Conservation (phyloP, 2,888 invertebrate species). For the Microplitis deprimator region DNA sequence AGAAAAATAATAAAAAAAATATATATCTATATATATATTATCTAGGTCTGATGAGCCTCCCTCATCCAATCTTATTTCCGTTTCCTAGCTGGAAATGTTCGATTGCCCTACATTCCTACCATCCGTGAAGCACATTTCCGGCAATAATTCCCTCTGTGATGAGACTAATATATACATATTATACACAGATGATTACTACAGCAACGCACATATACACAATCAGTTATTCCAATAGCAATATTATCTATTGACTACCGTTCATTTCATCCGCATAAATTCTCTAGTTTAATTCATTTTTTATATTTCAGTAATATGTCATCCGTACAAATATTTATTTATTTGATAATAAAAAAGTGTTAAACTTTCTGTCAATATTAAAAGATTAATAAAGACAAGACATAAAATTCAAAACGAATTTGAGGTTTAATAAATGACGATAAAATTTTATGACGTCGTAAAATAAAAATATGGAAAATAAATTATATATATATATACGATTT, state of each 20-base stretch:
- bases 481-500: neutral
- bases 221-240: neutral
- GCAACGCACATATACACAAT: neutral
- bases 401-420: neutral
- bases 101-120: conserved; percentile 13
- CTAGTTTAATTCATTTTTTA: too few species aligned
- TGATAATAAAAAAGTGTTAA: neutral
- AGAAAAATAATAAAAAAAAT: neutral
- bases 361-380: neutral
- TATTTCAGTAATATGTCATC: too few species aligned
- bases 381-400: neutral
- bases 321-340: neutral
- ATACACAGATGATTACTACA: neutral
- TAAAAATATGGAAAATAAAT: neutral
- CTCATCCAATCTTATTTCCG: conserved; percentile 18
- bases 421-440: neutral
- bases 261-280: too few species aligned
- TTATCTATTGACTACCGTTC: too few species aligned
- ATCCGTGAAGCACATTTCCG: conserved; percentile 13
- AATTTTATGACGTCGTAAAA: neutral
- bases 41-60: neutral
- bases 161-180: neutral
- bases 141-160: conserved; percentile 19
- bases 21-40: too few species aligned
- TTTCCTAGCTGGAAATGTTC: conserved; percentile 2